Evolutionary conservation across 2,888 invertebrate species (phyloP).

Genomic region (Tetheella fluctuosa): DNA sequence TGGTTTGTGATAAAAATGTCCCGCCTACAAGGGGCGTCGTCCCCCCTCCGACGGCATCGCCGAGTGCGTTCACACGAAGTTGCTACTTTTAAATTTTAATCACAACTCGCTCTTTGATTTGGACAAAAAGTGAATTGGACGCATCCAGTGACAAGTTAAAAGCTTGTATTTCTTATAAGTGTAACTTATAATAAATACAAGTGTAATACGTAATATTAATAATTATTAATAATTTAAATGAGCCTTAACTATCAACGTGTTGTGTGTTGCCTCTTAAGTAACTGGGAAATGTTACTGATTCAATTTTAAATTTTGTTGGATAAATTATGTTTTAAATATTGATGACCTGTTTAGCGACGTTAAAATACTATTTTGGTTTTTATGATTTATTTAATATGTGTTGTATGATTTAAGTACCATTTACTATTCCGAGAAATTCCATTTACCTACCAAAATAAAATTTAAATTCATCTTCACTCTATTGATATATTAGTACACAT

Average conservation of each 20-base stretch:
- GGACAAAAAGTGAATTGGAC: constrained; percentile 69
- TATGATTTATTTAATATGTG: too few species aligned
- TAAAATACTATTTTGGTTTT: too few species aligned
- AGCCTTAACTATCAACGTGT: neutral
- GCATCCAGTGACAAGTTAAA: constrained; percentile 59
- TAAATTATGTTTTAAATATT: neutral
- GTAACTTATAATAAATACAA: too few species aligned
- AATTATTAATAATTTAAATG: too few species aligned
- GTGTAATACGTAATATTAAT: too few species aligned
- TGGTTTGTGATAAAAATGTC: constrained; percentile 45
- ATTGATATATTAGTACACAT: too few species aligned
- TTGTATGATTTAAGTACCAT: too few species aligned
- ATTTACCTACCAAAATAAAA: too few species aligned
- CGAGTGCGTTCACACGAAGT: constrained; percentile 74
- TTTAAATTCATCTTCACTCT: too few species aligned
- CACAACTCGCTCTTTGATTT: constrained; percentile 74
- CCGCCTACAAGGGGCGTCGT: constrained; percentile 81
- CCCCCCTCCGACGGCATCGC: constrained; percentile 65
- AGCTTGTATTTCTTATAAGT: constrained; percentile 38
- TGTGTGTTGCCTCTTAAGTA: neutral
- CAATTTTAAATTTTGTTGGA: neutral
- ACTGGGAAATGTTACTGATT: neutral
- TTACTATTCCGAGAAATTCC: too few species aligned
- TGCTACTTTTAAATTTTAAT: constrained; percentile 81
- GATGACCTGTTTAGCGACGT: neutral